Evolutionary conservation across 2,797 vertebrate genomes (phyloP).

Genomic region (Pseudochaenichthys georgianus): DNA sequence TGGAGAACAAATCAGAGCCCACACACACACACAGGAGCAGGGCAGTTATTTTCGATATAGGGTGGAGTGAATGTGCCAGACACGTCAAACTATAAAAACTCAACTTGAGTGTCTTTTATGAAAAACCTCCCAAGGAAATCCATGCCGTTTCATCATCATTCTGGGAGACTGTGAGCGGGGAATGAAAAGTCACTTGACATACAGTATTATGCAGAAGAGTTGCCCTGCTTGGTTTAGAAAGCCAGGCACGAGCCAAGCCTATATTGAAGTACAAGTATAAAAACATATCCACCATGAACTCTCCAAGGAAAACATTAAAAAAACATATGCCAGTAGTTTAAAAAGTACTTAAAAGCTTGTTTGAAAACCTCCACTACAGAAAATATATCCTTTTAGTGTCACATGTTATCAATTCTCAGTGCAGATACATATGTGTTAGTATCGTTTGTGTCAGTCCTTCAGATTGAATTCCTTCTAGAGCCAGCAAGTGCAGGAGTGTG

Average conservation of each 20-base stretch:
- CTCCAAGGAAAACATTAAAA: conserved; percentile 12
- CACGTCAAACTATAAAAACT: background rate
- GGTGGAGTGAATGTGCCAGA: conserved; percentile 4
- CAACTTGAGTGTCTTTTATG: background rate
- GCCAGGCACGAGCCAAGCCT: background rate
- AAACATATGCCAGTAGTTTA: conserved; percentile 3
- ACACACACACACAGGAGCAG: background rate
- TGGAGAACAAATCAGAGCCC: background rate
- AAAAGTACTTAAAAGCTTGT: background rate
- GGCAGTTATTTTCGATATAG: background rate
- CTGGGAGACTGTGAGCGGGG: background rate
- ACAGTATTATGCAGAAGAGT: background rate
- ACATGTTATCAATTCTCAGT: background rate
- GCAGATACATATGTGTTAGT: background rate
- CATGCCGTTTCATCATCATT: background rate
- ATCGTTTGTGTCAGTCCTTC: background rate
- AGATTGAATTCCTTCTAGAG: background rate
- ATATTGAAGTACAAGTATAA: background rate
- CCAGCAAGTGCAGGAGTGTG: background rate
- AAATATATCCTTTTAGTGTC: background rate
- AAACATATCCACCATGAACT: background rate
- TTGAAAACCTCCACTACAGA: background rate
- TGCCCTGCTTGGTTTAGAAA: background rate
- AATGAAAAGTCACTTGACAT: background rate
- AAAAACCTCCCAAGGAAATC: background rate